Base-by-base conservation (phyloP, 2,797 vertebrate species). In the Tragelaphus eurycerus region DNA sequence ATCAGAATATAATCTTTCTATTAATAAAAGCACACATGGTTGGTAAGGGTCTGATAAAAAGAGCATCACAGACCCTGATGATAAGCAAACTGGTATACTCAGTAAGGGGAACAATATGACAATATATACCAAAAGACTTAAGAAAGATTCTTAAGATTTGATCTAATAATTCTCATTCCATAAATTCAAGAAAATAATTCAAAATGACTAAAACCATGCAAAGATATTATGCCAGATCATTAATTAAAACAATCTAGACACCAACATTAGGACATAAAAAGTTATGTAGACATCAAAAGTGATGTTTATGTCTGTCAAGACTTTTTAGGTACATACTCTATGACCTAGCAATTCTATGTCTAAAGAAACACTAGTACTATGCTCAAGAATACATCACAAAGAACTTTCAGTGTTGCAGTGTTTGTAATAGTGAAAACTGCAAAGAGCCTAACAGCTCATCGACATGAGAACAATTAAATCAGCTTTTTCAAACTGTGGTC, bases 101-200 rank as follows among this genome's bases (percentile, higher is more conserved):
- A 86, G 57, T 92, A 46, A 59, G 54, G 74, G 48, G 92, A 95
- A 93, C 43, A 60, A 93, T 84, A 93, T 84, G 62, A 88, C 21
- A 54, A 23, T 34, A 86, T 52, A 1, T n/a, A 92, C 46, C 50
- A 87, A 83, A 4, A 83, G 16, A 25, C 31, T 81, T 38, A 90
- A 91, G 34, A 89, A 92, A 82, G 7, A 87, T 76, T 90, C 25
- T 12, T 62, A 90, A 74, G 60, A 87, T 87, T 60, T 89, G 27
- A 92, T 85, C 29, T 89, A 90, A 64, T 25, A 93, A 64, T 43
- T 92, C 19, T 81, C n/a, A 79, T 83, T 89, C 82, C 38, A 81
- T 31, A 95, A 96, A 85, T 74, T 89, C 71, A 94, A 88, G 38
- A 90, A 90, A 95, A 92, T 17, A 86, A 88, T 78, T 29, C 34